Percentiles rank a stretch among this genome's conserved stretches.
Evolutionary conservation across 2,797 vertebrate genomes (phyloP).

Genomic region (Eurystomus glaucurus): DNA sequence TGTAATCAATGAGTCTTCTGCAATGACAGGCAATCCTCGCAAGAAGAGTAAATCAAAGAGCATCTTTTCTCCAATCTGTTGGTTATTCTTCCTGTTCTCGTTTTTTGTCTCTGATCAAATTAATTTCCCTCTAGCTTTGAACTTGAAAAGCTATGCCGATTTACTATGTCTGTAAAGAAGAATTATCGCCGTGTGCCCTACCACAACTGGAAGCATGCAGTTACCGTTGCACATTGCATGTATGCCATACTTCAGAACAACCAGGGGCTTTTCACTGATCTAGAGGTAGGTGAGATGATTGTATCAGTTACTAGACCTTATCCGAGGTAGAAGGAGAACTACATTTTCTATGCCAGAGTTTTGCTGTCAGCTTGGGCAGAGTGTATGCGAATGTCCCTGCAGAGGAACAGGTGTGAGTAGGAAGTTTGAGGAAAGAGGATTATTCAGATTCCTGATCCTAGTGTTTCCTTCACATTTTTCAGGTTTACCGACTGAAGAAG

Average conservation of each 20-base stretch:
- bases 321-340: not conserved
- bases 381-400: not conserved
- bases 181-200: constrained; percentile 98
- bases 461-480: not conserved
- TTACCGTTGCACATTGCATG: constrained; percentile 98
- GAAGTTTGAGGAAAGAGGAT: not conserved
- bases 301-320: not conserved
- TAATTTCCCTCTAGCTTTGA: constrained; percentile 89
- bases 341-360: not conserved
- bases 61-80: not conserved
- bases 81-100: not conserved
- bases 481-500: not conserved
- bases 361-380: not conserved
- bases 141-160: constrained; percentile 96
- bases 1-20: not conserved
- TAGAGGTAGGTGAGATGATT: constrained; percentile 88
- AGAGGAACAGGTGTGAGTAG: rapidly evolving
- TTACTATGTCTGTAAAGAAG: constrained; percentile 98
- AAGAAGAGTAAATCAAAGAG: not conserved
- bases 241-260: constrained; percentile 95
- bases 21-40: not conserved
- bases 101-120: not conserved
- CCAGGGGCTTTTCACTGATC: constrained; percentile 92
- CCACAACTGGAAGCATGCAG: constrained; percentile 99
- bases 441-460: not conserved